Conservation (phyloP, 2,113 vertebrate species). For the Heliornis fulica region DNA sequence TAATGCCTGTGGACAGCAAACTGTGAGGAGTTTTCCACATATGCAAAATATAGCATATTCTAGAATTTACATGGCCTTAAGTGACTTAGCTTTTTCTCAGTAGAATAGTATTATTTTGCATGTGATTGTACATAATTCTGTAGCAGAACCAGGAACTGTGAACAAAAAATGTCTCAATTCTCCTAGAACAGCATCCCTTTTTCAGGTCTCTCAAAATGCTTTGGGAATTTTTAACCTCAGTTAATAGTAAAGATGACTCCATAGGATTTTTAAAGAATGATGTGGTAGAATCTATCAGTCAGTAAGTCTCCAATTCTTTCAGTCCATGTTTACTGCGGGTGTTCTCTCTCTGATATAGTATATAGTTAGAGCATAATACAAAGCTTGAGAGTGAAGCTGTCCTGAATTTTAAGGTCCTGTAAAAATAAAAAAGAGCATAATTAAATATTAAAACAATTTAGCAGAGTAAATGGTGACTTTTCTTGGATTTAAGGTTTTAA, state of each 20-base stretch:
- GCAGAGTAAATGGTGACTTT: not conserved
- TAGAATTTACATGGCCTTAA: not conserved
- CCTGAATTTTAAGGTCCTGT: not conserved
- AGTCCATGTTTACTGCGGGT: not conserved
- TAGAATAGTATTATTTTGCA: not conserved
- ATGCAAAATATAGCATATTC: not conserved
- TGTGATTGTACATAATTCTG: not conserved
- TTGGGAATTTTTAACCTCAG: not conserved
- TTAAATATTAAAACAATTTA: not conserved
- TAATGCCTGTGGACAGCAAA: not conserved
- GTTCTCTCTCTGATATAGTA: not conserved
- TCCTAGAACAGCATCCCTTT: not conserved
- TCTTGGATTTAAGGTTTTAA: not conserved
- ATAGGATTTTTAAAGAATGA: not conserved
- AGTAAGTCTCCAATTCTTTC: not conserved
- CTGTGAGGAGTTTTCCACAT: not conserved
- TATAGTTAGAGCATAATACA: not conserved
- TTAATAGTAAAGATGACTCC: not conserved
- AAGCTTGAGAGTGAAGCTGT: not conserved
- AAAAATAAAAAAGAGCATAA: not conserved
- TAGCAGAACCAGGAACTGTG: not conserved
- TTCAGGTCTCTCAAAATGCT: not conserved
- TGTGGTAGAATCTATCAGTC: not conserved
- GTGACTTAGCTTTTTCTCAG: not conserved
- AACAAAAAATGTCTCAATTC: not conserved